Percentiles rank a stretch among this genome's conserved stretches.
These are phyloP conservation scores for Drosophila hydei DNA, from an alignment of 1,140 invertebrate species.

Conservation along the genomic window DNA sequence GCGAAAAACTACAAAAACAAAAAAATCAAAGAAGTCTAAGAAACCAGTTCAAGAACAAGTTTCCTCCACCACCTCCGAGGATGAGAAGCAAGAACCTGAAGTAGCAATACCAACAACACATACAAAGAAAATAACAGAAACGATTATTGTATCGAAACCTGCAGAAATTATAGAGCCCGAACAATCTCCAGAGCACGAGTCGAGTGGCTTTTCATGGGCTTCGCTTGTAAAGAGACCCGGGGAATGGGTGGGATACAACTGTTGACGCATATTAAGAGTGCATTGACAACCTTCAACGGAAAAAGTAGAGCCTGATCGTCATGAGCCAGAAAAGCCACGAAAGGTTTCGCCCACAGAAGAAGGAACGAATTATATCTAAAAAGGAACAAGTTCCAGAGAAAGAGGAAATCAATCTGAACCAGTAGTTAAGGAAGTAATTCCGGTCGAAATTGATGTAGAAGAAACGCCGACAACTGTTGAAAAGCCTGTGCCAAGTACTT, in stretches of 20 bases:
- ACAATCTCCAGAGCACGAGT: constrained; percentile 16
- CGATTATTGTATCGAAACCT: neutral
- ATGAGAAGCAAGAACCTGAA: constrained; percentile 40
- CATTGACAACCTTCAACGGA: constrained; percentile 37
- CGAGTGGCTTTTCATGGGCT: constrained; percentile 68
- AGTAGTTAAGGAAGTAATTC: constrained; percentile 13
- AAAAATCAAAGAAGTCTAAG: constrained; percentile 66
- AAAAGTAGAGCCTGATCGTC: constrained; percentile 24
- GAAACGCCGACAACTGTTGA: constrained; percentile 10
- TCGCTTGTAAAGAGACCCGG: constrained; percentile 76
- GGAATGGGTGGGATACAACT: constrained; percentile 78
- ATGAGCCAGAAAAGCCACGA: constrained; percentile 47
- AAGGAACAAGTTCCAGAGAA: constrained; percentile 17
- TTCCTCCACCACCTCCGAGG: constrained; percentile 67
- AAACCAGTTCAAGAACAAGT: constrained; percentile 55
- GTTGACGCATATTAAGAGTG: constrained; percentile 60
- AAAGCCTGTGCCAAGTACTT: constrained; percentile 17
- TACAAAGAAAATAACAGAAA: neutral
- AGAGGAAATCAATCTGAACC: constrained; percentile 21
- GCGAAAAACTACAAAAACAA: constrained; percentile 54
- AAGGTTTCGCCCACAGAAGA: constrained; percentile 58
- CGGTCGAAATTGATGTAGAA: constrained; percentile 17
- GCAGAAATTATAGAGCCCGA: neutral
- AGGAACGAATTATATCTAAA: constrained; percentile 43
- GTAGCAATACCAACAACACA: constrained; percentile 1